These are phyloP conservation scores for Mesembrinibis cayennensis DNA, from an alignment of 2,113 vertebrate genomes.

Conservation along the genomic window DNA sequence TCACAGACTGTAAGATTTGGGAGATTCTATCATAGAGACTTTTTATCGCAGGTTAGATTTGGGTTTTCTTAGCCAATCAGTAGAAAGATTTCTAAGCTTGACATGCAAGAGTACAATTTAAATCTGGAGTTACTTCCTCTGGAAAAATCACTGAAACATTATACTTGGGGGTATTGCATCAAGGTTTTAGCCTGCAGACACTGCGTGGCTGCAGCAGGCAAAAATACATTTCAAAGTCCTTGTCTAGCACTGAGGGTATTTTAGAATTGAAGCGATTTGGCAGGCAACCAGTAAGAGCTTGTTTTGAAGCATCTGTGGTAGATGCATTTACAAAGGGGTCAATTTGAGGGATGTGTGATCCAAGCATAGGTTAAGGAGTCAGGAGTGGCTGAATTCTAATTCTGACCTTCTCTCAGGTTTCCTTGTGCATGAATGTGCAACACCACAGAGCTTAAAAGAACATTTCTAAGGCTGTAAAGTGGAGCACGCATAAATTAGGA, in stretches of 20 bases:
- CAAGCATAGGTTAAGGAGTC: background rate
- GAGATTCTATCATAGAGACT: background rate
- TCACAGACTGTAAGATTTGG: background rate
- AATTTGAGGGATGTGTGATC: background rate
- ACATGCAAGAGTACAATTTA: background rate
- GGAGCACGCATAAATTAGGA: background rate
- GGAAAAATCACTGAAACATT: background rate
- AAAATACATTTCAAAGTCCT: constrained; percentile 39
- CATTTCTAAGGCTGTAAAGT: background rate
- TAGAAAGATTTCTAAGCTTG: background rate
- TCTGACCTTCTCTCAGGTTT: background rate
- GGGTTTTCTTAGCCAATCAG: background rate
- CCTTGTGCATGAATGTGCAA: fast-evolving
- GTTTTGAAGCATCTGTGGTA: background rate
- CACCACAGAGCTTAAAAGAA: background rate
- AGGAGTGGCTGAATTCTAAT: background rate
- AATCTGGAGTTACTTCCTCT: background rate
- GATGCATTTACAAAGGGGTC: background rate
- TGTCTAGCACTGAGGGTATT: background rate
- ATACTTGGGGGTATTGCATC: background rate
- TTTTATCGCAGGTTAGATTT: background rate
- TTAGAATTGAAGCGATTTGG: background rate
- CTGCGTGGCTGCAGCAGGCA: background rate
- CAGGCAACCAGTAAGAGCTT: constrained; percentile 20
- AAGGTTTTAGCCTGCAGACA: constrained; percentile 30